Conservation (phyloP, 2,797 vertebrate genomes). For the Falco berigora region DNA sequence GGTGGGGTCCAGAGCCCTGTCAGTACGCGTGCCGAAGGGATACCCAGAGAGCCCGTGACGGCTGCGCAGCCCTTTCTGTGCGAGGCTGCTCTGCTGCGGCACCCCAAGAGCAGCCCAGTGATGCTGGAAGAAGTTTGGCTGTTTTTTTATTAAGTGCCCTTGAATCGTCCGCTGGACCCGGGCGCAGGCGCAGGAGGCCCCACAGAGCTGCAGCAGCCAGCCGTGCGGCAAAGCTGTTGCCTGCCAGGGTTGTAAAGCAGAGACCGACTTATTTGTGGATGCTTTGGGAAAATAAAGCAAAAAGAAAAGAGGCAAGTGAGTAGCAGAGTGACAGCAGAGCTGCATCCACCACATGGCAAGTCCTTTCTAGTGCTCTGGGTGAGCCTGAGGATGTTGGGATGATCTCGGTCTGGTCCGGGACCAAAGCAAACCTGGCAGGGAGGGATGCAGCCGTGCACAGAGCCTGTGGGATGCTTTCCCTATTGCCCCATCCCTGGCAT, state of each 20-base stretch:
- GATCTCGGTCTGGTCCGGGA: neutral
- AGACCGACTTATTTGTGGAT: neutral
- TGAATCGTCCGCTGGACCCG: neutral
- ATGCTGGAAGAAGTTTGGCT: fast-evolving
- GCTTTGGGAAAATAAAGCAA: neutral
- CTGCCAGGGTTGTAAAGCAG: neutral
- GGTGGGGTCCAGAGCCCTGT: neutral
- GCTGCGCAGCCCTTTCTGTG: neutral
- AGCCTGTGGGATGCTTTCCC: neutral
- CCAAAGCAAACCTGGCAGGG: neutral
- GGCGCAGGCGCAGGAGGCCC: fast-evolving
- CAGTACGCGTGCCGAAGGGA: neutral
- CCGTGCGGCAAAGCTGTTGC: neutral
- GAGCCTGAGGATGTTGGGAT: neutral
- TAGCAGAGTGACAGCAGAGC: neutral
- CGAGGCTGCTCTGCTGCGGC: neutral
- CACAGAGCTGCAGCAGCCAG: neutral
- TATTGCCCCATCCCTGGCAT: fast-evolving
- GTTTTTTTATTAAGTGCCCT: neutral
- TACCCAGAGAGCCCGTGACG: fast-evolving
- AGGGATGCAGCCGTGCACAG: neutral
- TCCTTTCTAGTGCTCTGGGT: fast-evolving
- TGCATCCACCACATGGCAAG: neutral
- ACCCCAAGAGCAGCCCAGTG: neutral
- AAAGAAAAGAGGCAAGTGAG: neutral